Conservation (phyloP, 2,797 vertebrate species). For the Borostomias antarcticus region DNA sequence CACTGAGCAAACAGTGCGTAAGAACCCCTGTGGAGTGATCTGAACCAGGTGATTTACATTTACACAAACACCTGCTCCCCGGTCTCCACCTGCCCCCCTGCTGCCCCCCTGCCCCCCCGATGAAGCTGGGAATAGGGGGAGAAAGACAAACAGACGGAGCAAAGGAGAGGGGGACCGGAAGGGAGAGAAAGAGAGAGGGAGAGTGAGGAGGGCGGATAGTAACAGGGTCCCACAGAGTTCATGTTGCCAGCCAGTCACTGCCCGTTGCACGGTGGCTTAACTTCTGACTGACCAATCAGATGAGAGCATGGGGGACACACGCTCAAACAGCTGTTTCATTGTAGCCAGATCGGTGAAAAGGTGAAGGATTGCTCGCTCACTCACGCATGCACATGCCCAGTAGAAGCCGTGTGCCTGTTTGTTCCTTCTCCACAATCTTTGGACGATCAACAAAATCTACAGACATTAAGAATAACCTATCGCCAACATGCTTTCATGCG, state of each 20-base stretch:
- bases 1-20: background rate
- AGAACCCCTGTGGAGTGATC: background rate
- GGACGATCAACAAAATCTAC: background rate
- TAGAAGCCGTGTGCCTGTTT: background rate
- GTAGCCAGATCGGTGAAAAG: constrained; percentile 39
- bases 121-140: background rate
- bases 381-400: constrained; percentile 4
- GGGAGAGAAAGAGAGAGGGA: constrained; percentile 13
- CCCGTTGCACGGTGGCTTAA: constrained; percentile 53
- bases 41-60: background rate
- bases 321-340: constrained; percentile 59
- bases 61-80: constrained; percentile 15
- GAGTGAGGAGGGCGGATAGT: constrained; percentile 37
- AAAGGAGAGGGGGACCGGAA: constrained; percentile 5
- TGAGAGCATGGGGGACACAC: constrained; percentile 32
- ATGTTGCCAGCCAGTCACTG: constrained; percentile 47
- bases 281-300: constrained; percentile 42
- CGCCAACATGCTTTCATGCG: background rate
- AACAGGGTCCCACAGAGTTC: constrained; percentile 40
- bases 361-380: constrained; percentile 41
- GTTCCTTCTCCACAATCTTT: background rate
- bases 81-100: background rate
- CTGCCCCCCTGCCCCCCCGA: background rate
- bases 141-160: background rate
- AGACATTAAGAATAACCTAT: background rate